Base-by-base conservation (phyloP, 2,888 invertebrate genomes). In the Lymantria monacha region DNA sequence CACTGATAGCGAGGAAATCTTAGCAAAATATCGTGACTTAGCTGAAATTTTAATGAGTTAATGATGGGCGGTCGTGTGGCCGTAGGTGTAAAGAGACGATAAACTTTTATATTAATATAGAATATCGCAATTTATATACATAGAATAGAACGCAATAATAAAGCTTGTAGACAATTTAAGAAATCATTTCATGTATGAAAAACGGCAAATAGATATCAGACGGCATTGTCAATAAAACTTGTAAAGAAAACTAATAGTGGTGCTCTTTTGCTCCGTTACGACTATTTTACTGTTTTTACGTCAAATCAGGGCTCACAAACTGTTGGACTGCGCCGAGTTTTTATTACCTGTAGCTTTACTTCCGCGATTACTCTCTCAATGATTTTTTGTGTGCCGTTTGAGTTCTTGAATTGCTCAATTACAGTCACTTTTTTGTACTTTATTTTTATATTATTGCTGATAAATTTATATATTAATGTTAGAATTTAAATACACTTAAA, bases 171-270 rank as follows among this genome's bases (percentile, higher is more conserved):
- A 38, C 38, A 12, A 13, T 38, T n/a, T 56, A 52, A 49, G 41
- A 57, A 64, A 71, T 70, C 68, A 70, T 66, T 70, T 72, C 71
- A 69, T 65, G 66, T 69, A 67, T 67, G 66, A 66, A 49, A 58
- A 64, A 66, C 65, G 64, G 68, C 68, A 67, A 69, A 66, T 66
- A 66, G 59, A 67, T 67, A 66, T 67, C 59, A 63, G 57, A 67
- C 70, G 69, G 59, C 67, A 83, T 83, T 85, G 83, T 83, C 83
- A 85, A 85, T 81, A 84, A 72, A 72, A 78, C 76, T 80, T 81
- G 79, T 77, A 83, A 81, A 83, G 85, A 81, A 87, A 87, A 86
- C 85, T 84, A 87, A 88, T 84, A 88, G 83, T 78, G 76, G 77
- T 38, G 73, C 79, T 75, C 79, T 79, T 80, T 74, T 70, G 73